Evolutionary conservation across 2,888 invertebrate species (phyloP).

Genomic region (Megaustenia siamemsis): DNA sequence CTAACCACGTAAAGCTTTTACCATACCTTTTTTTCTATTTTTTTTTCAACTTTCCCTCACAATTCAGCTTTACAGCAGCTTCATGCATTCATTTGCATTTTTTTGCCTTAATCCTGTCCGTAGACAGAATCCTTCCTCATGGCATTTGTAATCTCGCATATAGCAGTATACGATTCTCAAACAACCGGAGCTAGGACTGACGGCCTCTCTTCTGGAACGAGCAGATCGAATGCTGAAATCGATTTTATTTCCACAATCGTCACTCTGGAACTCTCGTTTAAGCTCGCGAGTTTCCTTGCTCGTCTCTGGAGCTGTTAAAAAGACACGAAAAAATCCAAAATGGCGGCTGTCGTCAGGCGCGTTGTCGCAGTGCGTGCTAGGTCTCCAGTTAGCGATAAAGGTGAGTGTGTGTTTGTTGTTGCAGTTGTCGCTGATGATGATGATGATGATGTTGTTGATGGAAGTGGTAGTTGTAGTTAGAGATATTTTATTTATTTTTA

Average conservation of each 20-base stretch:
- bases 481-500: too few species aligned
- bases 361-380: slow-evolving; percentile 39
- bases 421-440: slow-evolving; percentile 12
- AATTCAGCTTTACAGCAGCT: too few species aligned
- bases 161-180: too few species aligned
- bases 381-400: slow-evolving; percentile 49
- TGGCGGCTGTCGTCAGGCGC: slow-evolving; percentile 47
- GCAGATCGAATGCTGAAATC: slow-evolving; percentile 21
- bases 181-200: neutral
- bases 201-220: neutral
- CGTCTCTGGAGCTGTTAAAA: neutral
- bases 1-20: too few species aligned
- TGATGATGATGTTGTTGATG: slow-evolving; percentile 9
- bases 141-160: too few species aligned
- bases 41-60: too few species aligned
- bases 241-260: slow-evolving; percentile 9
- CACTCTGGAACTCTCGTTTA: slow-evolving; percentile 29
- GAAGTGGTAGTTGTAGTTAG: neutral
- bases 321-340: slow-evolving; percentile 34
- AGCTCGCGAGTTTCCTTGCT: slow-evolving; percentile 22
- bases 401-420: slow-evolving; percentile 49
- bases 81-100: too few species aligned
- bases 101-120: too few species aligned
- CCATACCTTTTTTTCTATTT: too few species aligned
- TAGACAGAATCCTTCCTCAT: too few species aligned